Base-by-base conservation (phyloP, 2,888 invertebrate genomes). In the Lycocerus yunnanus region DNA sequence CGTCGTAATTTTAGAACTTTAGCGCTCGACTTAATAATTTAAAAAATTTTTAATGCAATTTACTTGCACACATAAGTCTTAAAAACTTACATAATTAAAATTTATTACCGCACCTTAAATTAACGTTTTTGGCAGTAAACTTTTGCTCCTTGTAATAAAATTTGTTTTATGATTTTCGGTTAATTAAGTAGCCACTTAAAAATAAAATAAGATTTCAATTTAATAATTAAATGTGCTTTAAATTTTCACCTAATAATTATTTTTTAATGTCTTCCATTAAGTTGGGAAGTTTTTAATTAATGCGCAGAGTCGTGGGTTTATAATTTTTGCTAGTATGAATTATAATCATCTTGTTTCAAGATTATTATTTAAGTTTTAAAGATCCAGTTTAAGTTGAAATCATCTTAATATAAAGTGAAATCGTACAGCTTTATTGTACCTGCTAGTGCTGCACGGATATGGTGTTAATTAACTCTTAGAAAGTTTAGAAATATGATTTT, bases 401-500 rank as follows among this genome's bases (percentile, higher is more conserved):
- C 27, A 66, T 24, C 66, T 24, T 66, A 24, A 24, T 66, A 24
- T 66, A 24, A 27, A 27, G 27, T 27, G 27, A 24, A 66, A 20
- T 24, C 24, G 21, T 24, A 24, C 66, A 15, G 66, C 21, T 24
- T 74, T 43, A 58, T 58, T 72, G 71, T 75, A 72, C 72, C 61
- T 72, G 69, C 71, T 65, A 72, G 72, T 72, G 69, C 75, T 75
- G 61, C 72, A 72, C 72, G 69, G 67, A 75, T 75, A 72, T 72
- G 72, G 74, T 77, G 74, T 74, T 76, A 77, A 77, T 77, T 77
- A 77, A 74, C 77, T 77, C 79, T 80, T 80, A 78, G 78, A 78
- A 81, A 80, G 79, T 81, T 81, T 60, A 69, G 69, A 73, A 80
- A 80, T 79, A 77, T 78, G 78, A 79, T 80, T 80, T 79, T 78